Conservation (phyloP, 53 echinoderm and acorn worm species). For the Paelopatides confundens region DNA sequence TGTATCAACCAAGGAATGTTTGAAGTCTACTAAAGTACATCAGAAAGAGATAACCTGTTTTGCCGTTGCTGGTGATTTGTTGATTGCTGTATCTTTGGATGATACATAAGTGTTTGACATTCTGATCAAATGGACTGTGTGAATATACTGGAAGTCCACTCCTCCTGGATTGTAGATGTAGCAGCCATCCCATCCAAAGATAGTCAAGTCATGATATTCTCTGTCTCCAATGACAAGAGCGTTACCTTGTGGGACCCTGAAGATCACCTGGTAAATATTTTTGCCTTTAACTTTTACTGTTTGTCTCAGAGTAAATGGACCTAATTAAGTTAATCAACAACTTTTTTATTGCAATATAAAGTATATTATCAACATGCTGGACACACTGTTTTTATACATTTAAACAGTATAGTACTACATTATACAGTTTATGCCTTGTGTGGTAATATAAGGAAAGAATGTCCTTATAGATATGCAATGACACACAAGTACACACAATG, state of each 20-base stretch:
- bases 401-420: too few species aligned
- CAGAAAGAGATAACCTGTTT: constrained; percentile 47
- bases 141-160: constrained; percentile 88
- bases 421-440: too few species aligned
- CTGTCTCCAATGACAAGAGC: constrained; percentile 88
- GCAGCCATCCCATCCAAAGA: constrained; percentile 38
- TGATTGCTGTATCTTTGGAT: constrained; percentile 86
- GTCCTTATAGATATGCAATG: too few species aligned
- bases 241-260: constrained; percentile 86
- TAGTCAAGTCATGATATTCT: constrained; percentile 52
- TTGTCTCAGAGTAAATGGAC: too few species aligned
- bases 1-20: constrained; percentile 60
- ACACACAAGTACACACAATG: too few species aligned
- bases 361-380: too few species aligned
- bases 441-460: too few species aligned
- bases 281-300: too few species aligned
- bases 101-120: constrained; percentile 81
- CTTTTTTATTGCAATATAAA: too few species aligned
- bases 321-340: too few species aligned
- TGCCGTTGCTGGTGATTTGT: constrained; percentile 33
- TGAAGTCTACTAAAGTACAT: constrained; percentile 50
- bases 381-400: too few species aligned
- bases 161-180: constrained; percentile 93
- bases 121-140: constrained; percentile 43
- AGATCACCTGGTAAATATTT: constrained; percentile 63